A percentile compares a stretch with the other conserved stretches of the same genome.
Conservation (phyloP, 1,140 invertebrate species). For the Medauroidea extradentata region DNA sequence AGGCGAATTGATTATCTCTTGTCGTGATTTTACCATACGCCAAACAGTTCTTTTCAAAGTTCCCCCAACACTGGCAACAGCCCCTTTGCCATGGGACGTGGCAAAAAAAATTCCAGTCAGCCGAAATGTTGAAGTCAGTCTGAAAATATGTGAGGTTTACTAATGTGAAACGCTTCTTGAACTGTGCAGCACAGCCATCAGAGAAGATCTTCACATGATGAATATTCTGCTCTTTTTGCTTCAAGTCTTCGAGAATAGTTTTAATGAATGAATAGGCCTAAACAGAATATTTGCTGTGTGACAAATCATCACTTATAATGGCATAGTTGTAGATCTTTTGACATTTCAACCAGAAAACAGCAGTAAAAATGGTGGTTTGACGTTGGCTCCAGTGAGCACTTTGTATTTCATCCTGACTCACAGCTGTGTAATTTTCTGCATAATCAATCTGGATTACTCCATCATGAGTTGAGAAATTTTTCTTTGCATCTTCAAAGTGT, state of each 20-base stretch:
- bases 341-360: background rate
- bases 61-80: constrained; percentile 22
- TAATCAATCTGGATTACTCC: constrained; percentile 20
- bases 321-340: background rate
- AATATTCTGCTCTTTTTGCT: background rate
- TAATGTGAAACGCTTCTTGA: constrained; percentile 29
- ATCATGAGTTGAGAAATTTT: constrained; percentile 1
- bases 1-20: too few relatives aligned
- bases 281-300: background rate
- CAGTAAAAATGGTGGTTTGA: background rate
- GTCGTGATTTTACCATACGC: too few relatives aligned
- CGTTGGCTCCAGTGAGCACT: constrained; percentile 13
- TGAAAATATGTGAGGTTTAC: background rate
- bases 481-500: background rate
- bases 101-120: constrained; percentile 32
- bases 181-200: constrained; percentile 29
- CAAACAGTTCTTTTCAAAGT: too few relatives aligned
- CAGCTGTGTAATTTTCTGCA: constrained; percentile 29
- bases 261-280: background rate
- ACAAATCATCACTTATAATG: constrained; percentile 4
- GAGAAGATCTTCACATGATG: constrained; percentile 12
- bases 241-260: background rate
- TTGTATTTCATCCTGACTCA: constrained; percentile 28
- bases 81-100: constrained; percentile 29
- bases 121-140: constrained; percentile 24